Evolutionary conservation across 2,113 vertebrate species (phyloP).

Genomic region (Nerophis lumbriciformis): DNA sequence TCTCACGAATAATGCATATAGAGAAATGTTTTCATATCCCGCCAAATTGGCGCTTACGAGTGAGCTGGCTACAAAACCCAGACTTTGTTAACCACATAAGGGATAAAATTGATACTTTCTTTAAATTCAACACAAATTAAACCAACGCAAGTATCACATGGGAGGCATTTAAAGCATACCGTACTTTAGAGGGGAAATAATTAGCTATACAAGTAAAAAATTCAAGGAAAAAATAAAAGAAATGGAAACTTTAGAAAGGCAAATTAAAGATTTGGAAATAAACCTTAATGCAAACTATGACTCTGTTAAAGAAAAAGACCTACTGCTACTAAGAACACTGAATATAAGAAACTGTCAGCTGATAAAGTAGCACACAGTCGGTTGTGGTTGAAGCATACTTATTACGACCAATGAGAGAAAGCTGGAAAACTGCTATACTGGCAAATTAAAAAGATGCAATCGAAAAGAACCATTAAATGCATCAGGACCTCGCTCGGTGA

Average conservation of each 20-base stretch:
- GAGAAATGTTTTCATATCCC: background rate
- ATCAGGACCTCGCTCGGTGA: background rate
- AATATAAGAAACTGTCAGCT: constrained; percentile 1
- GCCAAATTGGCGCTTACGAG: background rate
- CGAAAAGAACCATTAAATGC: background rate
- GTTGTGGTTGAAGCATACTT: background rate
- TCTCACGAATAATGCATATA: background rate
- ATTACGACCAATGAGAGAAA: constrained; percentile 3
- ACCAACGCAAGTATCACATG: background rate
- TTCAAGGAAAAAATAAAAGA: background rate
- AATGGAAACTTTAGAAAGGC: background rate
- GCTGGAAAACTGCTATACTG: background rate
- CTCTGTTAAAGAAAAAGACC: background rate
- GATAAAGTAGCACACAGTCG: background rate
- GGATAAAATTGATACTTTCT: no score
- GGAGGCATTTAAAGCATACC: constrained; percentile 1
- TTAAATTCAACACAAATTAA: background rate
- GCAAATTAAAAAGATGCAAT: background rate
- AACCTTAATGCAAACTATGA: background rate
- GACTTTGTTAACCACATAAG: background rate
- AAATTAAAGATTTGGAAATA: background rate
- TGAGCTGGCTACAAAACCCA: background rate
- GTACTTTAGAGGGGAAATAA: background rate
- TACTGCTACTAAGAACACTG: background rate
- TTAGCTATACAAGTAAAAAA: background rate